Conservation (phyloP, 1,140 invertebrate species). For the Gerris buenoi region DNA sequence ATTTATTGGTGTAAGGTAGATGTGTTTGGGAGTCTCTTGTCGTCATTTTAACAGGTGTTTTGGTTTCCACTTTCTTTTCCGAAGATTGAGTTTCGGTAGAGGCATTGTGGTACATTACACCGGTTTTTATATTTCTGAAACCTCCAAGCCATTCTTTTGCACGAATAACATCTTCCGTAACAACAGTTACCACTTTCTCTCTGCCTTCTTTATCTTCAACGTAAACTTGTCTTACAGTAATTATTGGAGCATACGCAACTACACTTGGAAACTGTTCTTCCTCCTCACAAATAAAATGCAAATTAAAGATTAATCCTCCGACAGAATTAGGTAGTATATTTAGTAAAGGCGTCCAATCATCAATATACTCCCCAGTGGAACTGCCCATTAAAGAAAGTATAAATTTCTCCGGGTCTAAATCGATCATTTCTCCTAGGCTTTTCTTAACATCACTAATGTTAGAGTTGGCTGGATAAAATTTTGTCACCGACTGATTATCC, state of each 20-base stretch:
- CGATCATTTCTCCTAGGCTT: not conserved
- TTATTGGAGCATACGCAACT: not conserved
- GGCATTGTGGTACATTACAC: not conserved
- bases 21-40: conserved; percentile 2
- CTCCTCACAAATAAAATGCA: not conserved
- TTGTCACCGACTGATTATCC: not conserved
- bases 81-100: not conserved
- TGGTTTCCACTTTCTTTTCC: not conserved
- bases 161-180: not conserved
- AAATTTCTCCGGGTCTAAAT: not conserved
- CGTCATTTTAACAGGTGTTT: not conserved
- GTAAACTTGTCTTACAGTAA: not conserved
- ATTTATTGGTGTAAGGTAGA: not conserved
- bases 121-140: not conserved
- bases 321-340: not conserved
- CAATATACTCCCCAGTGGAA: not conserved
- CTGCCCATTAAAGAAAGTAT: not conserved
- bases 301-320: not conserved
- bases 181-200: not conserved
- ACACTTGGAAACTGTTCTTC: not conserved
- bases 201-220: not conserved
- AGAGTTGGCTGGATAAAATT: not conserved
- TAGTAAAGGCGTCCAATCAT: not conserved
- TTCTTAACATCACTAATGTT: not conserved
- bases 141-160: not conserved